These are phyloP conservation scores for Parelbella ahira DNA, from an alignment of 2,888 invertebrate species.

Conservation along the genomic window DNA sequence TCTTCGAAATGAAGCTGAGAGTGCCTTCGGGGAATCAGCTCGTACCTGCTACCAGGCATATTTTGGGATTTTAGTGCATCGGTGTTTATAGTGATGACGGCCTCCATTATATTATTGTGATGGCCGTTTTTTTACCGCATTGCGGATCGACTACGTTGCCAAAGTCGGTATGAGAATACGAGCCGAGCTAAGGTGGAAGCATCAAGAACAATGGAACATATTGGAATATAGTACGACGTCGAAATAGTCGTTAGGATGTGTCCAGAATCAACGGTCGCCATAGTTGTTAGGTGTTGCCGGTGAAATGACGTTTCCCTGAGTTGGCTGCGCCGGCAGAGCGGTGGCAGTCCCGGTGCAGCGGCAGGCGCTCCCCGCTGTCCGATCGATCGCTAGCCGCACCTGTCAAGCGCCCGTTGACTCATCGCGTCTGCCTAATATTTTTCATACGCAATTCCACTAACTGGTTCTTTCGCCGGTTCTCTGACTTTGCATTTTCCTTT, in stretches of 20 bases:
- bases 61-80: slow-evolving; percentile 70
- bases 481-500: too few species aligned
- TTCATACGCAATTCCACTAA: slow-evolving; percentile 61
- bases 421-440: slow-evolving; percentile 56
- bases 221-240: slow-evolving; percentile 31
- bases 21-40: slow-evolving; percentile 57
- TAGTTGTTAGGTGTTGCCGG: slow-evolving; percentile 70
- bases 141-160: slow-evolving; percentile 63
- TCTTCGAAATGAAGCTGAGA: slow-evolving; percentile 59
- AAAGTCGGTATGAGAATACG: slow-evolving; percentile 39
- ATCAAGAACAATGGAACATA: slow-evolving; percentile 34
- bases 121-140: slow-evolving; percentile 79
- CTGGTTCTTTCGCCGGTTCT: slow-evolving; percentile 39
- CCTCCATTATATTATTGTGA: slow-evolving; percentile 80
- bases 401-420: slow-evolving; percentile 76
- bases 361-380: slow-evolving; percentile 60
- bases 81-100: slow-evolving; percentile 79
- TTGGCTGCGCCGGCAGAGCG: slow-evolving; percentile 12
- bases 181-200: slow-evolving; percentile 33
- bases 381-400: slow-evolving; percentile 77
- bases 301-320: slow-evolving; percentile 55
- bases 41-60: slow-evolving; percentile 53
- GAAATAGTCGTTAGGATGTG: slow-evolving; percentile 42
- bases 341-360: slow-evolving; percentile 32
- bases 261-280: slow-evolving; percentile 64